Evolutionary conservation across 1,140 invertebrate species (phyloP), one percentile per base, ranked within the genome.

Genomic region (Halictus rubicundus): DNA sequence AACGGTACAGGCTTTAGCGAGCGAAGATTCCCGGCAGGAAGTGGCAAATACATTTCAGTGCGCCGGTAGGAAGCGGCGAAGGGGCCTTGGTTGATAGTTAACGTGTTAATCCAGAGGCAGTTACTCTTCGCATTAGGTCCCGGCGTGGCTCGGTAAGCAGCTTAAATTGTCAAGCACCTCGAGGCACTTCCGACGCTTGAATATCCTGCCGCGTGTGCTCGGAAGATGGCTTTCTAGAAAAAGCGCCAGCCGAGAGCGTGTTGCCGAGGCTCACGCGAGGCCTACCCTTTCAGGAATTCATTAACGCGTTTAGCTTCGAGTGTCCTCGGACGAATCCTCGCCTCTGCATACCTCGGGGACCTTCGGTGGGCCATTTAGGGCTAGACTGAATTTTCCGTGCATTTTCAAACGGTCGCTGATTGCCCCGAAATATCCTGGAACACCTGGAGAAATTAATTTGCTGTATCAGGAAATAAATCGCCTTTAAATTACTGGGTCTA

Each of bases 151-250:
- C 49, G 68, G 49, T 85, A 85, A 85, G 83, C 82, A 69, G 83
- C 83, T 85, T 85, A 85, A 84, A 85, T 85, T 81, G 78, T 85
- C 83, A 81, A 84, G 82, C 78, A 23, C 16, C 77, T 63, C 49
- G 72, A 49, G 60, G 39, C 68, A 42, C 25, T 76, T 39, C 60
- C 68, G 25, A 46, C 39, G 59, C 19, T 27, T 46, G n/a, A 32
- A 64, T 71, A 42, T 54, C 59, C 32, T 49, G 54, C 49, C 61
- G 46, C 23, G n/a, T 63, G 68, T 54, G 39, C 49, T 52, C 12
- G 71, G 73, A 25, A 59, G 70, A 75, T 78, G 42, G 52, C 66
- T 78, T 75, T 57, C 46, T 59, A 61, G 52, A 80, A 80, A 83
- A 75, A 61, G 42, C n/a, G 9, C 27, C 37, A 52, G 23, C 23